Evolutionary conservation across 2,888 invertebrate genomes (phyloP).

Genomic region (Campoplex nolae): DNA sequence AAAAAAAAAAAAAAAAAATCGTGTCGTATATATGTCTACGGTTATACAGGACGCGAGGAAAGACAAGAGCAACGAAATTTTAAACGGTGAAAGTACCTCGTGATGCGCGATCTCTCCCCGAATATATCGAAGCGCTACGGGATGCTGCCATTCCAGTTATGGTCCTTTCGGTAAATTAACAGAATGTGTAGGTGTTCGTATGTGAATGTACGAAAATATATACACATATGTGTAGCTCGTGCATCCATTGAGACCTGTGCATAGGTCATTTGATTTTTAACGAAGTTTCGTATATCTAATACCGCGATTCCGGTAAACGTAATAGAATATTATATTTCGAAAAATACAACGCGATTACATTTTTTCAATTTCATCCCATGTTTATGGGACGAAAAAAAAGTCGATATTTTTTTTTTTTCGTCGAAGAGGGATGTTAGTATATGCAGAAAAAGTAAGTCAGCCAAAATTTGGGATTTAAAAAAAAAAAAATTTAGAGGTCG

Average conservation of each 20-base stretch:
- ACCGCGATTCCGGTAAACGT: not conserved
- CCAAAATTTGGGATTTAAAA: too few species aligned
- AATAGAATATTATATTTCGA: not conserved
- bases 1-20: conserved; percentile 13
- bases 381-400: too few species aligned
- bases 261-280: not conserved
- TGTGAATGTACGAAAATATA: not conserved
- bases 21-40: conserved; percentile 2
- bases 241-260: not conserved
- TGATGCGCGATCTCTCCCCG: conserved; percentile 68
- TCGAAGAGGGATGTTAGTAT: too few species aligned
- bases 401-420: too few species aligned
- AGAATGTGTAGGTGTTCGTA: conserved; percentile 6
- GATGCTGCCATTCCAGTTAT: conserved; percentile 35
- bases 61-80: conserved; percentile 72
- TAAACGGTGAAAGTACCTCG: conserved; percentile 81
- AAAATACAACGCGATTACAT: not conserved
- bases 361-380: not conserved
- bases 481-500: too few species aligned
- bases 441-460: too few species aligned
- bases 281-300: not conserved
- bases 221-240: not conserved
- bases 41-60: conserved; percentile 5
- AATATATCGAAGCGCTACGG: conserved; percentile 60
- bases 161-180: conserved; percentile 40